phyloP scores from a whole-genome alignment of 2,797 vertebrate genomes.

The Enoplosus armatus region DNA sequence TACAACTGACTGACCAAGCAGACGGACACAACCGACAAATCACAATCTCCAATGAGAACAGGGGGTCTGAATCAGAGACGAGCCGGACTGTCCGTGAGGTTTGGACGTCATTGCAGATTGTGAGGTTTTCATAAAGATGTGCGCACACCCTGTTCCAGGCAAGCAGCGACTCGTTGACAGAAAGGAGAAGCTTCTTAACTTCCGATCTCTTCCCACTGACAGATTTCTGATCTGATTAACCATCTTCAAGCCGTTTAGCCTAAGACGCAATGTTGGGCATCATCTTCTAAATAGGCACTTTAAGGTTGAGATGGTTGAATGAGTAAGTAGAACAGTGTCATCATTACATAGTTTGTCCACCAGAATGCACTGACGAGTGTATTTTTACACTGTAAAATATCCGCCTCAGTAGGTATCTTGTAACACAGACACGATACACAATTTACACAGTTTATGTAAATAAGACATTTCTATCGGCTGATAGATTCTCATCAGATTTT shows the following conservation, averaged over 20 bases:
- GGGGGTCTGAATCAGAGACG: slow-evolving; percentile 8
- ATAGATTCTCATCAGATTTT: background rate
- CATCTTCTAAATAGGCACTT: background rate
- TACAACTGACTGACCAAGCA: slow-evolving; percentile 1
- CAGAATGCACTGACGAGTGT: background rate
- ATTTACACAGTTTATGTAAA: no score
- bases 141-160: slow-evolving; percentile 66
- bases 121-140: slow-evolving; percentile 78
- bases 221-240: background rate
- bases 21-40: slow-evolving; percentile 43
- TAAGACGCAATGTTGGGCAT: background rate
- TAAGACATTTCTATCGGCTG: background rate
- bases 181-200: background rate
- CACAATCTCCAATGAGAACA: slow-evolving; percentile 77
- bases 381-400: background rate
- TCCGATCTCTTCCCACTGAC: background rate
- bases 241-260: background rate
- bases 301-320: background rate
- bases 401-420: background rate
- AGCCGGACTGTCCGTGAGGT: background rate
- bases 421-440: background rate
- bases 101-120: slow-evolving; percentile 79
- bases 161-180: slow-evolving; percentile 7
- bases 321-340: background rate
- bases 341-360: background rate